Base-by-base conservation (phyloP, 2,888 invertebrate species). In the Diloba caeruleocephala region DNA sequence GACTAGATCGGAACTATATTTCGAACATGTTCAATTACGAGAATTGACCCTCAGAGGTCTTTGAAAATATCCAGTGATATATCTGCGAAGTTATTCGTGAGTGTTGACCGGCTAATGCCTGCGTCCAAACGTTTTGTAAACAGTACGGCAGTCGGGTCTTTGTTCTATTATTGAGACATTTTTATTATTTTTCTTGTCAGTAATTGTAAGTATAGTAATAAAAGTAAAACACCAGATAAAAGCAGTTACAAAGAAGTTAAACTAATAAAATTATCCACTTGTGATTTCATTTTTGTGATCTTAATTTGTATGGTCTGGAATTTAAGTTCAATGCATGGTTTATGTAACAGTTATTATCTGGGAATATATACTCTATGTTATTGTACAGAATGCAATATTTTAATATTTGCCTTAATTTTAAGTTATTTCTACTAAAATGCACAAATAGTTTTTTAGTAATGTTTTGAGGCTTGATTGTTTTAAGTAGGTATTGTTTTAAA, bases 401-500 rank as follows among this genome's bases (percentile, higher is more conserved):
- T 1, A n/a, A 42, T 32, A 42, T 29, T 45, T 25, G 0, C 33
- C 1, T 28, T 49, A 53, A 32, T 45, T 48, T 14, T 50, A 52
- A 45, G 45, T 5, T 15, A 34, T 10, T 25, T 38, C 9, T 15
- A 25, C 44, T 10, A 28, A 56, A 43, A 19, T 31, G 43, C 64
- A 44, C 52, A 51, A 70, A 57, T 37, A 33, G 23, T 48, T 50
- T 56, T 26, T 46, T 50, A 55, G 23, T 49, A 43, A 54, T 54
- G 36, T 26, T 54, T 46, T 10, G 54, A 66, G 52, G 67, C 73
- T 66, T 61, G 17, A 46, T 54, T 65, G 37, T 45, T 70, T 70
- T 60, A 23, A 48, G 58, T 52, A 39, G 39, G 43, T 62, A 71
- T 51, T 74, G 57, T 79, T 77, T 75, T 76, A 65, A 34, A 72